phyloP scores from a whole-genome alignment of 2,113 vertebrate genomes.

The Notechis scutatus region DNA sequence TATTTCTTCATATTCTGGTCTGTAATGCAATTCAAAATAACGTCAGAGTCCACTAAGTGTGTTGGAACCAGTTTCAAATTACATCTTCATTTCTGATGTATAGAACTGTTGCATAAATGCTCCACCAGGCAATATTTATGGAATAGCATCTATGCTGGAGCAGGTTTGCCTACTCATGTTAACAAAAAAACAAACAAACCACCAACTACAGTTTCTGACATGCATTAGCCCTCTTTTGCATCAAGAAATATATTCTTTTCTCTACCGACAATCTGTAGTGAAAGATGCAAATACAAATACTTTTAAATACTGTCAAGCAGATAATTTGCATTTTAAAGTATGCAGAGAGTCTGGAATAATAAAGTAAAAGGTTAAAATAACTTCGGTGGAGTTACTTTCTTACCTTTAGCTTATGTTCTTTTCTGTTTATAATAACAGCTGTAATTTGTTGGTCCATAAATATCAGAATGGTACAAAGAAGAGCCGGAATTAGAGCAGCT shows the following conservation, averaged over 20 bases:
- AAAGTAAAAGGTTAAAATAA: constrained; percentile 1
- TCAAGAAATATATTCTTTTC: background rate
- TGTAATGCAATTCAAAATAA: background rate
- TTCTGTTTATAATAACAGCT: constrained; percentile 98
- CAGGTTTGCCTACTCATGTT: background rate
- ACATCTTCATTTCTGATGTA: background rate
- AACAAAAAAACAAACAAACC: background rate
- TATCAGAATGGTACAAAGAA: constrained; percentile 98
- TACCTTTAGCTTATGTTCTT: constrained; percentile 98
- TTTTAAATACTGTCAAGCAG: background rate
- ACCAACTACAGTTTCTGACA: background rate
- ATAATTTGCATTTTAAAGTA: background rate
- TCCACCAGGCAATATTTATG: background rate
- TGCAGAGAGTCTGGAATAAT: background rate
- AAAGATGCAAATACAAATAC: background rate
- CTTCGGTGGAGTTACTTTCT: constrained; percentile 3
- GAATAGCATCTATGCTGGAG: too few relatives aligned
- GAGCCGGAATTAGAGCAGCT: constrained; percentile 87
- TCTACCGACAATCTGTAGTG: background rate
- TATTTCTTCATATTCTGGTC: background rate
- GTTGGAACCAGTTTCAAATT: background rate
- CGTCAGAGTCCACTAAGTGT: background rate
- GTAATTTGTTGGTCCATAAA: constrained; percentile 99
- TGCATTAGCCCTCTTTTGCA: background rate
- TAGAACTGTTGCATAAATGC: background rate